These are phyloP conservation scores for Oxyscelio sp. DNA, from an alignment of 2,888 invertebrate species.

Conservation along the genomic window DNA sequence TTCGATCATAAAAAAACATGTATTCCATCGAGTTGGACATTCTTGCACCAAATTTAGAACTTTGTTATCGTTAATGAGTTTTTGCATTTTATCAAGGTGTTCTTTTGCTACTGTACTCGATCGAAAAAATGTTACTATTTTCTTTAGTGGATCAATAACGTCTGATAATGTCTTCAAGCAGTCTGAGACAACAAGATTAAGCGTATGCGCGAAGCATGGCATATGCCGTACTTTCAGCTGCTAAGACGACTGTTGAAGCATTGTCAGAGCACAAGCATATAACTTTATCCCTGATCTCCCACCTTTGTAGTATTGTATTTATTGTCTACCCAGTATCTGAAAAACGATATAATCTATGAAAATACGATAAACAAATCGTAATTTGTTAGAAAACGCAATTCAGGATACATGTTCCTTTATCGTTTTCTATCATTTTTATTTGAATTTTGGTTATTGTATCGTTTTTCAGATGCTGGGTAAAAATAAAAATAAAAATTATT, in stretches of 20 bases:
- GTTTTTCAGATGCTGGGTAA: too few relatives aligned
- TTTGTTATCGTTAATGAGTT: conserved; percentile 19
- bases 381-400: too few relatives aligned
- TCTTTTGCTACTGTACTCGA: conserved; percentile 1
- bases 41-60: conserved; percentile 19
- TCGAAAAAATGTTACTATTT: conserved; percentile 12
- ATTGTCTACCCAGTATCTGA: too few relatives aligned
- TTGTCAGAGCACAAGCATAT: conserved; percentile 7
- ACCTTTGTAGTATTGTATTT: neutral
- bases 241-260: conserved; percentile 5
- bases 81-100: conserved; percentile 24
- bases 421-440: too few relatives aligned
- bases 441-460: too few relatives aligned
- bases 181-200: conserved; percentile 20
- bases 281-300: conserved; percentile 1
- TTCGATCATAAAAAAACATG: conserved; percentile 20
- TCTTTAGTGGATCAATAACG: conserved; percentile 1
- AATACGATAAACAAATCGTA: too few relatives aligned
- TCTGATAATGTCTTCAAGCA: conserved; percentile 14
- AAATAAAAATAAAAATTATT: too few relatives aligned
- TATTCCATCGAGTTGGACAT: conserved; percentile 29
- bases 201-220: conserved; percentile 17
- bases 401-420: too few relatives aligned
- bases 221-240: conserved; percentile 19
- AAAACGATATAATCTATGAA: too few relatives aligned